A percentile compares a stretch with the other conserved stretches of the same genome.
Evolutionary conservation across 2,888 invertebrate genomes (phyloP).

Genomic region (Leptinotarsa peninsularis): DNA sequence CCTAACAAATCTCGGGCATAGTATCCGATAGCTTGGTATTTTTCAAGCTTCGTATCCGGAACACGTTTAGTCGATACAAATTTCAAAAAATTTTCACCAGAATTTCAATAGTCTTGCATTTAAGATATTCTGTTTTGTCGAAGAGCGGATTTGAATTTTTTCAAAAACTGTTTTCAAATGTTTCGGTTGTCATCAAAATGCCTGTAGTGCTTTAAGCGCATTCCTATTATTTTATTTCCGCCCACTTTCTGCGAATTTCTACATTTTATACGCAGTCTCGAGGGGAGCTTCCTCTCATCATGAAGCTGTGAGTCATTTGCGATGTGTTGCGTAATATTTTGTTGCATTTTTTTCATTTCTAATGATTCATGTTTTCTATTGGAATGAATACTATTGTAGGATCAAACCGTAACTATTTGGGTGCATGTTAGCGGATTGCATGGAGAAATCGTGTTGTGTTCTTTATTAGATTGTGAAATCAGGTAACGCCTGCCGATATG

Average conservation of each 20-base stretch:
- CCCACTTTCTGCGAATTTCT: conserved; percentile 25
- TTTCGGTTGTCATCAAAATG: not conserved
- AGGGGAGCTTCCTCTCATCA: conserved; percentile 28
- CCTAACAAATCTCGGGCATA: too few species aligned
- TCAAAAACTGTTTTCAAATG: too few species aligned
- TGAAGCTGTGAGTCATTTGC: conserved; percentile 29
- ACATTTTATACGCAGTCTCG: conserved; percentile 26
- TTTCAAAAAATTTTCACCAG: too few species aligned
- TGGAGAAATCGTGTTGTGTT: not conserved
- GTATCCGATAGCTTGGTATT: too few species aligned
- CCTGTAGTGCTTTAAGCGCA: not conserved
- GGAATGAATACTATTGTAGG: not conserved
- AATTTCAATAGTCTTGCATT: too few species aligned
- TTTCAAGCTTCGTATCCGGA: too few species aligned
- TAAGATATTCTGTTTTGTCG: too few species aligned
- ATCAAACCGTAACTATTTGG: not conserved
- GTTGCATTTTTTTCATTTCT: conserved; percentile 19
- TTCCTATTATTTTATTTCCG: conserved; percentile 15
- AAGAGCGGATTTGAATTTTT: too few species aligned
- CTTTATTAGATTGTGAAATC: not conserved
- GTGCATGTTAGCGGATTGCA: not conserved
- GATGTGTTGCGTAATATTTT: conserved; percentile 9
- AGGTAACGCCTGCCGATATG: not conserved
- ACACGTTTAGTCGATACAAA: too few species aligned
- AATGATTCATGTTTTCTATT: not conserved